Percentiles rank a stretch among this genome's conserved stretches.
These are phyloP conservation scores for Gymnocephalus cernua DNA, from an alignment of 2,113 vertebrate species.

Conservation along the genomic window DNA sequence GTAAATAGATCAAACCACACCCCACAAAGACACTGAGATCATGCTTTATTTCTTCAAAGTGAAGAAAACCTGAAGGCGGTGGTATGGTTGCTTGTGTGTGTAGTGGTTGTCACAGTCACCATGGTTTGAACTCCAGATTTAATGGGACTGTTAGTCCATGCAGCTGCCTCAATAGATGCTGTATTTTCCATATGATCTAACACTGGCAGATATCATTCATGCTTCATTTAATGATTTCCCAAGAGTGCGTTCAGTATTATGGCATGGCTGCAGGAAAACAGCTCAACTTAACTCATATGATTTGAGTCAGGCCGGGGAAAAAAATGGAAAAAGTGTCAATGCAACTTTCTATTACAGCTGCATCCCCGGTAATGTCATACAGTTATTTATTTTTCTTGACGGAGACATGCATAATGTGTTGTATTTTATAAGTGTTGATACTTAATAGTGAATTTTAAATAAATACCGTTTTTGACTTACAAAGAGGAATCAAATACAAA, in stretches of 20 bases:
- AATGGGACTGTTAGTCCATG: constrained; percentile 5
- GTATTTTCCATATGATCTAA: constrained; percentile 41
- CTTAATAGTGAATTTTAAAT: not conserved
- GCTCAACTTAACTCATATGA: not conserved
- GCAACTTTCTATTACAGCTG: not conserved
- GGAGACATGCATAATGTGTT: no score
- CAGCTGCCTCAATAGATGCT: not conserved
- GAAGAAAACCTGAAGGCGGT: not conserved
- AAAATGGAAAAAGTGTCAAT: not conserved
- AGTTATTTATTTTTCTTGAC: not conserved
- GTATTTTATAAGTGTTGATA: not conserved
- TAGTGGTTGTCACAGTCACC: not conserved
- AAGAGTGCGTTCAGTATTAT: not conserved
- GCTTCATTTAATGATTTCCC: constrained; percentile 23
- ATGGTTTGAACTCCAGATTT: constrained; percentile 2
- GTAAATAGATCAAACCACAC: constrained; percentile 14
- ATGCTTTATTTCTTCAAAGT: not conserved
- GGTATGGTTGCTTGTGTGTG: not conserved
- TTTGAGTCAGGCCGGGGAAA: not conserved
- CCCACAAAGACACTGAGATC: not conserved
- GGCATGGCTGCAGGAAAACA: not conserved
- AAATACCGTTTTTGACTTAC: not conserved
- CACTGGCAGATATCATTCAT: constrained; percentile 17
- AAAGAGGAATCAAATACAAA: not conserved
- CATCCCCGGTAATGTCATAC: not conserved